Percentiles rank a stretch among this genome's conserved stretches.
Evolutionary conservation across 2,113 vertebrate species (phyloP).

Genomic region (Echinops telfairi): DNA sequence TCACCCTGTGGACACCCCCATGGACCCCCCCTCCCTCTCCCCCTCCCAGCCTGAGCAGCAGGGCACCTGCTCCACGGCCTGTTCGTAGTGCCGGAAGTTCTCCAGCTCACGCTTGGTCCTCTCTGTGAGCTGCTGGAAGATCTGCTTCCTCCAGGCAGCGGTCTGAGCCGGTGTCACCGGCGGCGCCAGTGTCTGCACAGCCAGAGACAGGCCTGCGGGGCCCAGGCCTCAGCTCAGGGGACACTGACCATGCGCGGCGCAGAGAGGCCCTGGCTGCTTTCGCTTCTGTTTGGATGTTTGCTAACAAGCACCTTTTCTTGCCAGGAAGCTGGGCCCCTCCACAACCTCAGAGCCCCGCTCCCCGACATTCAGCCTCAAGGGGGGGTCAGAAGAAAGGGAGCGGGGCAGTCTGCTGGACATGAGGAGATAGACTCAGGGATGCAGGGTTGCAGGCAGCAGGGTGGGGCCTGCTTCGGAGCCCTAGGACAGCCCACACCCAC

Average conservation of each 20-base stretch:
- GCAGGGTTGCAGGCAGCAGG: fast-evolving
- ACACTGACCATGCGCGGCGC: neutral
- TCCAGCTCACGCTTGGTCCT: slow-evolving; percentile 95
- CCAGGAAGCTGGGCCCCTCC: neutral
- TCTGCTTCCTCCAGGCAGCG: slow-evolving; percentile 94
- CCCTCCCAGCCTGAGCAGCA: too few relatives aligned
- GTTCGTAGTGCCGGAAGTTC: slow-evolving; percentile 96
- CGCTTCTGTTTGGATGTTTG: neutral
- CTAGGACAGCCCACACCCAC: fast-evolving
- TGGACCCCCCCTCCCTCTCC: neutral
- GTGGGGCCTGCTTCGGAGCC: neutral
- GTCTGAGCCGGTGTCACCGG: slow-evolving; percentile 94
- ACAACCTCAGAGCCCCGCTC: too few relatives aligned
- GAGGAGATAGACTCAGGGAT: neutral
- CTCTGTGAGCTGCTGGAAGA: slow-evolving; percentile 96
- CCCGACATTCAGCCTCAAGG: too few relatives aligned
- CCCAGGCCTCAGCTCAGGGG: slow-evolving; percentile 43
- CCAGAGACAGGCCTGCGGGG: slow-evolving; percentile 89
- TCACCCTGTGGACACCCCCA: neutral
- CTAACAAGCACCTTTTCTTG: neutral
- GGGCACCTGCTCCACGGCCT: slow-evolving; percentile 95
- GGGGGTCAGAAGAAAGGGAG: neutral
- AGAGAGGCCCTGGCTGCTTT: neutral
- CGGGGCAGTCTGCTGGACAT: neutral
- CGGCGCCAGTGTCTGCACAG: slow-evolving; percentile 91